Evolutionary conservation across 2,888 invertebrate genomes (phyloP), one percentile per base, ranked within the genome.

Genomic region (Mactromeris polynyma): DNA sequence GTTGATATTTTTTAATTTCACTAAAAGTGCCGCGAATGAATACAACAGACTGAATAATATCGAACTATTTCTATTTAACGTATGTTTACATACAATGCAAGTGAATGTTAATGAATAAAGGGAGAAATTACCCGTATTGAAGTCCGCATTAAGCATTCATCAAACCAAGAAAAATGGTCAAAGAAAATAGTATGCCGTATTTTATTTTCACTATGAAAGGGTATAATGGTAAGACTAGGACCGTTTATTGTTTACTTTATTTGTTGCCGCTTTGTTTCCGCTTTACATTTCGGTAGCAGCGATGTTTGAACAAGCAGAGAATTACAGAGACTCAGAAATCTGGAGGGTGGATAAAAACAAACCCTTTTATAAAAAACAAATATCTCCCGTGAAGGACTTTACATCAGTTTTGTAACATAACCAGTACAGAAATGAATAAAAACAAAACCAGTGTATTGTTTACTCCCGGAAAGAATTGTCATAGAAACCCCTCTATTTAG

Each of bases 21-120:
- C 42, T 40, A 73, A 73, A 83, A 73, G 46, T 73, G 73, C 83
- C 73, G 31, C 33, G 33, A 11, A 73, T 73, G 73, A 73, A 73
- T 73, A 73, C 33, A 36, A 1, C 36, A 31, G 33, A 7, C 33
- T 73, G 73, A 73, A 73, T 36, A 36, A 17, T 33, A 36, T 73
- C 33, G 73, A 73, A 73, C 73, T 36, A 33, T 36, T 73, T 73
- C 73, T 73, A 19, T 73, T 73, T 26, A 19, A 33, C 33, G 33
- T 14, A 14, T 73, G 73, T 73, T 73, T 73, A 73, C 73, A 73
- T 73, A 36, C 14, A 73, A 73, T 36, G 73, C 73, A 73, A 73
- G 36, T 73, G 73, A 2, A 33, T 73, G 14, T 36, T 73, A 36
- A 33, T 73, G 36, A 73, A 73, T 36, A 73, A 7, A 33, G 2